phyloP scores from a whole-genome alignment of 2,113 vertebrate species.

The Podilymbus podiceps region DNA sequence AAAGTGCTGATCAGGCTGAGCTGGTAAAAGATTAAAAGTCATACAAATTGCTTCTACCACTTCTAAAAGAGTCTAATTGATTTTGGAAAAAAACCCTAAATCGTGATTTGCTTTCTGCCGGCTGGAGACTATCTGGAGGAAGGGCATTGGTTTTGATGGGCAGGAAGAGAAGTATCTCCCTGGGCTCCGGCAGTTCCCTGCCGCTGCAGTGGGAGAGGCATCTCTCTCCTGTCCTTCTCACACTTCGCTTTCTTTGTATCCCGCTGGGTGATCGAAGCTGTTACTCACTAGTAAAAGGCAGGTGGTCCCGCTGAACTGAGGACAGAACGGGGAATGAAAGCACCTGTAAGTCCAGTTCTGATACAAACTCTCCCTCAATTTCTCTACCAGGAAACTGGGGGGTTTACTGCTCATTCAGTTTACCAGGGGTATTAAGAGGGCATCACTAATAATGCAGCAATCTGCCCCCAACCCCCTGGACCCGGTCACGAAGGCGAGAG shows the following conservation, averaged over 20 bases:
- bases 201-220: neutral
- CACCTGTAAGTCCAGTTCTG: neutral
- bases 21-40: slow-evolving; percentile 63
- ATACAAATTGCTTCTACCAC: slow-evolving; percentile 65
- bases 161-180: neutral
- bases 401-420: neutral
- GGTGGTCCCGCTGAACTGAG: neutral
- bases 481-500: neutral
- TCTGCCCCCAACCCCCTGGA: neutral
- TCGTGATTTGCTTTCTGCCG: neutral
- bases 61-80: slow-evolving; percentile 46
- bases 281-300: neutral
- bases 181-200: neutral
- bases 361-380: neutral
- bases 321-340: neutral
- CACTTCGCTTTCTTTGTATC: neutral
- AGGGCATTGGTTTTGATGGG: neutral
- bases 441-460: neutral
- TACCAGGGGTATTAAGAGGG: neutral
- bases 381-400: neutral
- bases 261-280: neutral
- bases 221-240: neutral
- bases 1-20: slow-evolving; percentile 60
- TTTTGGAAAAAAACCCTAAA: slow-evolving; percentile 1
- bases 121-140: neutral